Evolutionary conservation across 1,140 invertebrate species (phyloP).

Genomic region (Elymnias hypermnestra): DNA sequence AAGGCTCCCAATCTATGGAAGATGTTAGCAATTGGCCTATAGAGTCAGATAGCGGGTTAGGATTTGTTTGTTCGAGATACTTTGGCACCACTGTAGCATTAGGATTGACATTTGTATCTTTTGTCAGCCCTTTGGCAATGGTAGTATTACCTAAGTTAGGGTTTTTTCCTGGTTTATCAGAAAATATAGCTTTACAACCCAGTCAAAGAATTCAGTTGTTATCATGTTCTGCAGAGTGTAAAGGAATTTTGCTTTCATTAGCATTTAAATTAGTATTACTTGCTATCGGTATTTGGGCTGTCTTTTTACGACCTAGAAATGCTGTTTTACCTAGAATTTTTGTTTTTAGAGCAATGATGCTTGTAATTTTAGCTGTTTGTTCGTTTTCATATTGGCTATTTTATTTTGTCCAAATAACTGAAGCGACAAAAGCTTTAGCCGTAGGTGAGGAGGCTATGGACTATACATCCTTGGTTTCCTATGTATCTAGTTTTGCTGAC

Average conservation of each 20-base stretch:
- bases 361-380: constrained; percentile 93
- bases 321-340: constrained; percentile 96
- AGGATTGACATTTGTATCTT: constrained; percentile 87
- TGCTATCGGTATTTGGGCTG: constrained; percentile 94
- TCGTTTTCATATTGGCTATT: constrained; percentile 98
- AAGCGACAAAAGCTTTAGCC: constrained; percentile 85
- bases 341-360: constrained; percentile 90
- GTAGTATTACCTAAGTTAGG: constrained; percentile 94
- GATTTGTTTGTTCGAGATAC: constrained; percentile 87
- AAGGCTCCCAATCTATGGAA: constrained; percentile 94
- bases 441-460: constrained; percentile 86
- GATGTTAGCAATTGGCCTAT: constrained; percentile 89
- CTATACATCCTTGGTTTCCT: constrained; percentile 91
- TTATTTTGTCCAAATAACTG: constrained; percentile 93
- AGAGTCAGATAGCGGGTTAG: constrained; percentile 83
- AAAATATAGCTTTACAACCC: constrained; percentile 63
- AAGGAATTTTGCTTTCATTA: constrained; percentile 92
- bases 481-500: constrained; percentile 93
- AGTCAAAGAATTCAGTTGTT: constrained; percentile 64
- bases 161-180: constrained; percentile 80
- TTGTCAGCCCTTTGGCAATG: constrained; percentile 95
- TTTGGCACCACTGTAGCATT: constrained; percentile 86
- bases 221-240: constrained; percentile 79
- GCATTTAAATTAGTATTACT: constrained; percentile 94
- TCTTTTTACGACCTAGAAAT: constrained; percentile 84